phyloP scores from a whole-genome alignment of 2,113 vertebrate species.

The Edolisoma coerulescens region DNA sequence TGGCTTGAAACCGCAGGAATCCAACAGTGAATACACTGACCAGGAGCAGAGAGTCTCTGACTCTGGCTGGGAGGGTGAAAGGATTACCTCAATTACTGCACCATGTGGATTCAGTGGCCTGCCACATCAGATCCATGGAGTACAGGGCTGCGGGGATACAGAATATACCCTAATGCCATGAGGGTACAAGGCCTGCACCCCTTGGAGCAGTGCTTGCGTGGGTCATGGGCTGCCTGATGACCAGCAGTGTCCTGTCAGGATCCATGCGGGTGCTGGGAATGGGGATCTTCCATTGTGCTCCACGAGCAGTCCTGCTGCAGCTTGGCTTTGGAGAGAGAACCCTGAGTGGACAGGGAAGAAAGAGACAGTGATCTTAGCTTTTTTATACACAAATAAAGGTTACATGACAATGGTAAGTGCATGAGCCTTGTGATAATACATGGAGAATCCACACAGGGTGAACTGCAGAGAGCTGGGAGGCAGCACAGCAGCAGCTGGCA shows the following conservation, averaged over 20 bases:
- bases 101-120: not conserved
- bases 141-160: not conserved
- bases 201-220: accelerated
- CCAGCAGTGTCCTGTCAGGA: not conserved
- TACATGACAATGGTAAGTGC: not conserved
- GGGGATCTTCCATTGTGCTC: not conserved
- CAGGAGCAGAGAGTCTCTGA: not conserved
- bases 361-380: not conserved
- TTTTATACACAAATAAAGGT: not conserved
- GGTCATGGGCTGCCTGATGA: accelerated
- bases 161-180: not conserved
- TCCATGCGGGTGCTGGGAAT: accelerated
- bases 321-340: not conserved
- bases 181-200: not conserved
- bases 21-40: not conserved
- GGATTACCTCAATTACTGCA: not conserved
- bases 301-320: too few species aligned
- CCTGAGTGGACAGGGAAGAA: not conserved
- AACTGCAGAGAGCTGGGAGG: not conserved
- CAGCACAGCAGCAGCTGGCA: not conserved
- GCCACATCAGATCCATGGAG: not conserved
- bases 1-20: not conserved
- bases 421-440: not conserved
- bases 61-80: not conserved
- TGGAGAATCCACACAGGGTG: not conserved